Conservation (phyloP, 2,113 vertebrate species). For the Phocoena phocoena region DNA sequence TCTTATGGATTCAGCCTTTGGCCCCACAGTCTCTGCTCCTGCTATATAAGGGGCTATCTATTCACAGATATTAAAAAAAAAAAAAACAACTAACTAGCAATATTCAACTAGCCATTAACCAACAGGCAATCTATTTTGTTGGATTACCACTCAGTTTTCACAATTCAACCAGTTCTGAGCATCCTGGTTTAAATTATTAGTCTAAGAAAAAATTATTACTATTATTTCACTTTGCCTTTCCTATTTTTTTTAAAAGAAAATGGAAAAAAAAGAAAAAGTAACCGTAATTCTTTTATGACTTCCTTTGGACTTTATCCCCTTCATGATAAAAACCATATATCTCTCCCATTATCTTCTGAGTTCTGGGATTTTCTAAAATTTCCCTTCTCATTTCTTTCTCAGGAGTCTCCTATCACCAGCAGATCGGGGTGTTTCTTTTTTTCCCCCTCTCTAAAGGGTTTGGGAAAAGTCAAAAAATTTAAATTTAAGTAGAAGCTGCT, state of each 20-base stretch:
- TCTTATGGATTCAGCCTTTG: conserved; percentile 31
- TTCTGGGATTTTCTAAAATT: not conserved
- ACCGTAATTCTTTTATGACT: not conserved
- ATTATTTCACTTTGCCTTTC: not conserved
- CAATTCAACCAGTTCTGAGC: not conserved
- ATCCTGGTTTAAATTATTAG: not conserved
- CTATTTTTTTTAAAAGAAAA: not conserved
- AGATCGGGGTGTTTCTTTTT: not conserved
- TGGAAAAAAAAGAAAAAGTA: not conserved
- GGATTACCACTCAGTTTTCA: not conserved
- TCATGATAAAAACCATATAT: not conserved
- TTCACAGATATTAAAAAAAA: not conserved
- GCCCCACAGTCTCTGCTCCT: not conserved
- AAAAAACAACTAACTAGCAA: not conserved
- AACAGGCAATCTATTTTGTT: not conserved
- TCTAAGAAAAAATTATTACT: too few relatives aligned
- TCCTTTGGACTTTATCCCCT: not conserved
- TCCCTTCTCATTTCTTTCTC: not conserved
- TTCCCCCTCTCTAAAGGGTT: not conserved
- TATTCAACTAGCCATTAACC: not conserved
- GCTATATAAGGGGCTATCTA: not conserved
- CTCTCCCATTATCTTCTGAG: not conserved
- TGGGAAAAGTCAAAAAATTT: not conserved
- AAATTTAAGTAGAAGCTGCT: not conserved
- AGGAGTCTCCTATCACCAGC: not conserved